Evolutionary conservation across 2,113 vertebrate genomes (phyloP).

Genomic region (Ranitomeya variabilis): DNA sequence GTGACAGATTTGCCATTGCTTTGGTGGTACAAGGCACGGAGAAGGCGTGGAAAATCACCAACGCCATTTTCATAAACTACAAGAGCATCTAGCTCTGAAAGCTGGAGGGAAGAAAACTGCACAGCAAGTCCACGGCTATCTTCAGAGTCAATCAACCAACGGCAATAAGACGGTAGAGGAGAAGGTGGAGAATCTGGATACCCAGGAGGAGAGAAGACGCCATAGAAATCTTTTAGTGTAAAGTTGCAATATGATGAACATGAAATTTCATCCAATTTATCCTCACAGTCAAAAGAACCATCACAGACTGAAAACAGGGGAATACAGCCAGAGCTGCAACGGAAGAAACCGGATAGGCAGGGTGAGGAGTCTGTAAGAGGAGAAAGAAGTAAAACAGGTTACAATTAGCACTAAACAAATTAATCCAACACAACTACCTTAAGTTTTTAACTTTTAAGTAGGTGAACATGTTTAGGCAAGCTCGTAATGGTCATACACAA

Average conservation of each 20-base stretch:
- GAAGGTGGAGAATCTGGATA: slow-evolving; percentile 29
- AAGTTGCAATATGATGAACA: slow-evolving; percentile 75
- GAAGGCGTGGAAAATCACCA: slow-evolving; percentile 37
- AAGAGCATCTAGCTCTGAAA: slow-evolving; percentile 75
- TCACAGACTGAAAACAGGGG: slow-evolving; percentile 79
- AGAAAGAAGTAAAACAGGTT: not conserved
- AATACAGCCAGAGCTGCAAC: slow-evolving; percentile 59
- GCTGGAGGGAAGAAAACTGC: slow-evolving; percentile 76
- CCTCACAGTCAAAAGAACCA: slow-evolving; percentile 75
- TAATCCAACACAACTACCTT: not conserved
- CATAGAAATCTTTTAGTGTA: slow-evolving; percentile 81
- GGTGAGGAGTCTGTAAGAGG: slow-evolving; percentile 2
- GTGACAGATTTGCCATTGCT: slow-evolving; percentile 80
- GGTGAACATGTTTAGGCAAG: not conserved
- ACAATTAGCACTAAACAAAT: not conserved
- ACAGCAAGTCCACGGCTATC: slow-evolving; percentile 80
- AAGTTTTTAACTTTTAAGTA: not conserved
- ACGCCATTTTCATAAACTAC: slow-evolving; percentile 70
- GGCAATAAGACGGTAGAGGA: slow-evolving; percentile 68
- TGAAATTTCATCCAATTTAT: slow-evolving; percentile 68
- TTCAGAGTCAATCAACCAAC: slow-evolving; percentile 83
- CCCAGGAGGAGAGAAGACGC: slow-evolving; percentile 78
- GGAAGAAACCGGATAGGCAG: slow-evolving; percentile 38
- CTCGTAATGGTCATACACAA: not conserved
- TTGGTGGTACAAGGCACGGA: slow-evolving; percentile 73